Evolutionary conservation across 1,140 invertebrate species (phyloP).

Genomic region (Drosophila lacteicornis): DNA sequence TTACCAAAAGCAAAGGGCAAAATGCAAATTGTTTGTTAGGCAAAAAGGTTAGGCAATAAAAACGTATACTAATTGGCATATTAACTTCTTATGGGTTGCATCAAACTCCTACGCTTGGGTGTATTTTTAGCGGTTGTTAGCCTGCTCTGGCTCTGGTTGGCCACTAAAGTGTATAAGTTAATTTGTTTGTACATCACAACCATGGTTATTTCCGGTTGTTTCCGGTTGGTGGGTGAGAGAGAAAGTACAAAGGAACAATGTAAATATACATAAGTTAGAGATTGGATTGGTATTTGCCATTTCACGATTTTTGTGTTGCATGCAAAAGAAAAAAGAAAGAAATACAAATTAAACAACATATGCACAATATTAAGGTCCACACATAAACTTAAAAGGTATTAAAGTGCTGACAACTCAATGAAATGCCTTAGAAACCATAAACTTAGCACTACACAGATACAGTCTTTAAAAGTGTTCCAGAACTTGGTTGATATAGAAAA

Average conservation of each 20-base stretch:
- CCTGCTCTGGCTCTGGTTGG: constrained; percentile 51
- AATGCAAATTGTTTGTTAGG: constrained; percentile 50
- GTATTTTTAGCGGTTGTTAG: constrained; percentile 79
- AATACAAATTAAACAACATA: constrained; percentile 55
- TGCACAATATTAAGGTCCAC: constrained; percentile 26
- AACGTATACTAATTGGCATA: constrained; percentile 68
- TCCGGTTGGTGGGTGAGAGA: constrained; percentile 64
- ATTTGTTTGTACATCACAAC: constrained; percentile 36
- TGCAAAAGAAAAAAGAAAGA: constrained; percentile 69
- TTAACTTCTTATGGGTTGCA: constrained; percentile 82
- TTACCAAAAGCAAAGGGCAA: constrained; percentile 46
- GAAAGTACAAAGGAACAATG: constrained; percentile 68
- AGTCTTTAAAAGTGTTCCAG: constrained; percentile 25
- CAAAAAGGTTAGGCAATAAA: constrained; percentile 7
- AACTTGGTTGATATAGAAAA: constrained; percentile 25
- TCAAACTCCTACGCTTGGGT: constrained; percentile 79
- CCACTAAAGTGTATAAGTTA: constrained; percentile 65
- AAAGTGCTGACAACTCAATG: constrained; percentile 10
- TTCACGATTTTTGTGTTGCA: constrained; percentile 57
- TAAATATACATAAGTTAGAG: constrained; percentile 78
- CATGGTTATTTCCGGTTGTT: constrained; percentile 38
- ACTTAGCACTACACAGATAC: constrained; percentile 22
- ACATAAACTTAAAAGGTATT: constrained; percentile 28
- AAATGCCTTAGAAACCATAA: constrained; percentile 17
- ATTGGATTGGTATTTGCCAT: constrained; percentile 66